phyloP scores from a whole-genome alignment of 2,888 invertebrate genomes.

The Glyphotaelius pellucidus region DNA sequence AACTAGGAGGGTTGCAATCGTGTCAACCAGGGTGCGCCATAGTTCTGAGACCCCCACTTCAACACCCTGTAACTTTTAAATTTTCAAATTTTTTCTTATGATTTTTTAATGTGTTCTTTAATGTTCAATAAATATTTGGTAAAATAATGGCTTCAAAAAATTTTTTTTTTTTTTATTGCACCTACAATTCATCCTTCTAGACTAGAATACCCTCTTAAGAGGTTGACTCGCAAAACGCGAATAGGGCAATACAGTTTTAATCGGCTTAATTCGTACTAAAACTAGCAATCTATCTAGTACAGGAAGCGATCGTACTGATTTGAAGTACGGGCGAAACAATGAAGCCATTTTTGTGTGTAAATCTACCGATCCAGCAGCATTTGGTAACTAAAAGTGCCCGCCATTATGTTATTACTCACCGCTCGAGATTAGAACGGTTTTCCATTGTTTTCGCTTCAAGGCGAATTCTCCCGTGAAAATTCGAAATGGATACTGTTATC shows the following conservation, averaged over 20 bases:
- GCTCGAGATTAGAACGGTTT: slow-evolving; percentile 34
- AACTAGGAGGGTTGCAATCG: too few relatives aligned
- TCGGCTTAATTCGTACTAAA: neutral
- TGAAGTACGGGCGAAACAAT: slow-evolving; percentile 2
- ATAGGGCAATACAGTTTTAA: neutral
- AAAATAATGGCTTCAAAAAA: too few relatives aligned
- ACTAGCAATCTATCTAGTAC: neutral
- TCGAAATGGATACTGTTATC: slow-evolving; percentile 20
- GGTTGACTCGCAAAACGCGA: neutral
- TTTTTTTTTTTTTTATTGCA: too few relatives aligned
- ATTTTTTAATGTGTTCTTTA: too few relatives aligned
- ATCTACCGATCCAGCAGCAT: neutral
- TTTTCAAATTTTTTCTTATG: too few relatives aligned
- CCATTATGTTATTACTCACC: neutral
- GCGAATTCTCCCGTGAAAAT: slow-evolving; percentile 32
- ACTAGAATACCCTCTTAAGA: too few relatives aligned
- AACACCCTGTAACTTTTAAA: too few relatives aligned
- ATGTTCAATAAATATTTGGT: too few relatives aligned
- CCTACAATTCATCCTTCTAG: too few relatives aligned
- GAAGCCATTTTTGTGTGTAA: slow-evolving; percentile 21
- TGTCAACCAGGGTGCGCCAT: too few relatives aligned
- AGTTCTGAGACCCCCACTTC: too few relatives aligned
- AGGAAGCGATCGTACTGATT: slow-evolving; percentile 12
- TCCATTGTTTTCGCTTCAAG: slow-evolving; percentile 21
- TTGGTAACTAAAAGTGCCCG: neutral